Percentiles rank a stretch among this genome's conserved stretches.
Evolutionary conservation across 1,140 invertebrate species (phyloP).

Genomic region (Atta texana): DNA sequence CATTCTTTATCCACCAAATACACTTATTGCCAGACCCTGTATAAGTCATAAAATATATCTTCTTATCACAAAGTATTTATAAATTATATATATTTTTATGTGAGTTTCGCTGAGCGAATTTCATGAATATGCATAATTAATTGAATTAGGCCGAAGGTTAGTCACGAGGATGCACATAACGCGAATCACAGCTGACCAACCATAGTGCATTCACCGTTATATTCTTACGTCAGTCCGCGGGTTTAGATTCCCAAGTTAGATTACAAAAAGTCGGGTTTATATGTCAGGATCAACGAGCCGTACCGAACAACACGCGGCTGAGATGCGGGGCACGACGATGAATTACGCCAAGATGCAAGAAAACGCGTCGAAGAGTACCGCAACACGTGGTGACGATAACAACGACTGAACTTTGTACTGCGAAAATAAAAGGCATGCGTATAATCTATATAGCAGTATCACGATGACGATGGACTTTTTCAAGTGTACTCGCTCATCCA

Average conservation of each 20-base stretch:
- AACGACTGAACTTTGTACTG: slow-evolving; percentile 62
- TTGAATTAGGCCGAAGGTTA: slow-evolving; percentile 4
- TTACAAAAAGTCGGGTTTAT: slow-evolving; percentile 9
- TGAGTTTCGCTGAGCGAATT: neutral
- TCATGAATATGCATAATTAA: slow-evolving; percentile 9
- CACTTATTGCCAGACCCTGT: neutral
- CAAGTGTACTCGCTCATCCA: slow-evolving; percentile 8
- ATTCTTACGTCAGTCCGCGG: slow-evolving; percentile 20
- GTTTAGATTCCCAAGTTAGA: slow-evolving; percentile 19
- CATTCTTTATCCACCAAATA: neutral
- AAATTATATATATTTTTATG: slow-evolving; percentile 36
- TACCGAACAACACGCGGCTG: neutral
- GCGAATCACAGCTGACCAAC: neutral
- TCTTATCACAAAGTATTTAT: neutral
- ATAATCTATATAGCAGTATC: slow-evolving; percentile 60
- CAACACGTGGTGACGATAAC: slow-evolving; percentile 23
- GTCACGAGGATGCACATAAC: slow-evolving; percentile 3
- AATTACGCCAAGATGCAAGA: slow-evolving; percentile 37
- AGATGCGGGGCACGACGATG: neutral
- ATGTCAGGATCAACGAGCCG: slow-evolving; percentile 16
- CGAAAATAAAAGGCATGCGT: slow-evolving; percentile 59
- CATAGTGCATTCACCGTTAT: slow-evolving; percentile 26
- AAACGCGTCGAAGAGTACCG: slow-evolving; percentile 24
- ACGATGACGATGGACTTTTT: slow-evolving; percentile 58
- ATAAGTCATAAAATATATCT: neutral